Evolutionary conservation across 2,113 vertebrate species (phyloP).

Genomic region (Alces alces): DNA sequence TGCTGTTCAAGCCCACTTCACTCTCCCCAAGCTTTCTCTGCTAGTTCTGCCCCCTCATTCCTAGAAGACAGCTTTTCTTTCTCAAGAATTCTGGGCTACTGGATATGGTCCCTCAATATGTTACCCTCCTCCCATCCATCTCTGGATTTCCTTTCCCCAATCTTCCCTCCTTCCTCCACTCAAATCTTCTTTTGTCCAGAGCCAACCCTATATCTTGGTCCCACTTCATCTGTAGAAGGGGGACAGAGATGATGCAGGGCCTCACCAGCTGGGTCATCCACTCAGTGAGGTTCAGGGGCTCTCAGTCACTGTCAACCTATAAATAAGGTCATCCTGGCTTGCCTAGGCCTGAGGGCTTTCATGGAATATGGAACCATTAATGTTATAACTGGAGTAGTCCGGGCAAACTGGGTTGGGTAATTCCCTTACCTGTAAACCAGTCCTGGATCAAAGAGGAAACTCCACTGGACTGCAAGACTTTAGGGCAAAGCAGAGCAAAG

Average conservation of each 20-base stretch:
- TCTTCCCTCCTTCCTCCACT: neutral
- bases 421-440: neutral
- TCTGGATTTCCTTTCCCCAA: neutral
- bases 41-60: neutral
- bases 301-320: neutral
- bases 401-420: neutral
- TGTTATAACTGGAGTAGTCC: neutral
- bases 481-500: conserved; percentile 5
- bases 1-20: neutral
- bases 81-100: neutral
- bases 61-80: neutral
- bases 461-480: neutral
- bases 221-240: neutral
- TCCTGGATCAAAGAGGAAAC: neutral
- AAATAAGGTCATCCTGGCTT: neutral
- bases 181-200: neutral
- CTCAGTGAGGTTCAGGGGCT: neutral
- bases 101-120: neutral
- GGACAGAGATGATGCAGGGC: neutral
- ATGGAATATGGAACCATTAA: neutral
- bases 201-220: neutral
- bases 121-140: neutral
- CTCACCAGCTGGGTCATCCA: neutral
- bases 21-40: neutral
- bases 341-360: neutral